phyloP scores from a whole-genome alignment of 2,113 vertebrate genomes.

The Oostethus manadensis region DNA sequence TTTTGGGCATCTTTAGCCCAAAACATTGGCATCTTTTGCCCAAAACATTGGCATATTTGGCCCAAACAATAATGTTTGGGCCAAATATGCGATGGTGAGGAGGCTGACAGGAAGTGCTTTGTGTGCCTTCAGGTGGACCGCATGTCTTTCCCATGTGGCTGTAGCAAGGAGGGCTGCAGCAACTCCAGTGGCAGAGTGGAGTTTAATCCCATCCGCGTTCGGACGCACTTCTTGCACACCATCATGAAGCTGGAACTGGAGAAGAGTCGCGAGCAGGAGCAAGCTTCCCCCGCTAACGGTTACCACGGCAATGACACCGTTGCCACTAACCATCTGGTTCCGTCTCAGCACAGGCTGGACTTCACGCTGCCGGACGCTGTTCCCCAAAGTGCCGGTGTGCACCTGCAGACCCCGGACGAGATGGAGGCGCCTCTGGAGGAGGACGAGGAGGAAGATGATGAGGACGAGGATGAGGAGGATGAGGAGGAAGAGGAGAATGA shows the following conservation, averaged over 20 bases:
- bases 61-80: too few species aligned
- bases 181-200: constrained; percentile 94
- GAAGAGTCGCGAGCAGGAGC: constrained; percentile 91
- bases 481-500: constrained; percentile 77
- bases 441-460: constrained; percentile 79
- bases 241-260: constrained; percentile 99
- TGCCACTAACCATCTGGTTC: constrained; percentile 73
- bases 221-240: constrained; percentile 98
- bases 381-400: constrained; percentile 80
- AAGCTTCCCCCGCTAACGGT: constrained; percentile 77
- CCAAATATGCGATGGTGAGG: too few species aligned
- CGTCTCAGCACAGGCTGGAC: constrained; percentile 79
- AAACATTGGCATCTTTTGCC: too few species aligned
- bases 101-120: constrained; percentile 17
- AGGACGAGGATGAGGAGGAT: constrained; percentile 71
- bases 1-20: neutral
- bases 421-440: constrained; percentile 85
- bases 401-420: constrained; percentile 81
- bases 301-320: constrained; percentile 77
- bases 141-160: constrained; percentile 97
- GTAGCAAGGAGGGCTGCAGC: constrained; percentile 96
- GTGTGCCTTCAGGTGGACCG: constrained; percentile 86
- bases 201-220: constrained; percentile 98
- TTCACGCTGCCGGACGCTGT: constrained; percentile 81
- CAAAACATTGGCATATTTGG: neutral